Conservation (phyloP, 2,113 vertebrate species). For the Pavo muticus region DNA sequence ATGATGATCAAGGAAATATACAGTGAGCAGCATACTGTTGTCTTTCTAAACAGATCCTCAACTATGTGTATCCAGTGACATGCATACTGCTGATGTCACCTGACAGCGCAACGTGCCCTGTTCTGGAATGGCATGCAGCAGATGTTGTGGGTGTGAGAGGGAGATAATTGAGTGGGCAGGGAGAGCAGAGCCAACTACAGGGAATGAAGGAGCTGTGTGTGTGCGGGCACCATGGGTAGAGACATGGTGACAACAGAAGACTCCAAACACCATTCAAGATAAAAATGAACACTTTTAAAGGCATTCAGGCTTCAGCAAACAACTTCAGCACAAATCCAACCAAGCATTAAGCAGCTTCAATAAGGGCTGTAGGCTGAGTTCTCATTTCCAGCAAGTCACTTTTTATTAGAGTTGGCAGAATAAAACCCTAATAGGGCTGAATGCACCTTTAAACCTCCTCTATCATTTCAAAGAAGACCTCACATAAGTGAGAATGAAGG, state of each 20-base stretch:
- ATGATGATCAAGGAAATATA: neutral
- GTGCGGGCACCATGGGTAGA: neutral
- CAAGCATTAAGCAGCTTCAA: neutral
- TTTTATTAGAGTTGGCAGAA: neutral
- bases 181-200: rapidly evolving
- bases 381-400: neutral
- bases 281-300: neutral
- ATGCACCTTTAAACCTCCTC: neutral
- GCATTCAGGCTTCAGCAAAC: neutral
- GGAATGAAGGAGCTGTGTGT: rapidly evolving
- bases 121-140: neutral
- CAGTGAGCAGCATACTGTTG: rapidly evolving
- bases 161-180: rapidly evolving
- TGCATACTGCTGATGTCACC: neutral
- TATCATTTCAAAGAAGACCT: neutral
- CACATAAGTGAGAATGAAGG: neutral
- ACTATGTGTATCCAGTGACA: neutral
- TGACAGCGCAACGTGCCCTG: neutral
- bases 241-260: neutral
- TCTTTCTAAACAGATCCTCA: neutral
- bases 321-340: neutral
- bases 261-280: neutral
- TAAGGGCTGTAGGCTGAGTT: neutral
- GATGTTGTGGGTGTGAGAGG: rapidly evolving
- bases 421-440: neutral